These are phyloP conservation scores for Thaumetopoea pityocampa DNA, from an alignment of 1,140 invertebrate genomes.

Conservation along the genomic window DNA sequence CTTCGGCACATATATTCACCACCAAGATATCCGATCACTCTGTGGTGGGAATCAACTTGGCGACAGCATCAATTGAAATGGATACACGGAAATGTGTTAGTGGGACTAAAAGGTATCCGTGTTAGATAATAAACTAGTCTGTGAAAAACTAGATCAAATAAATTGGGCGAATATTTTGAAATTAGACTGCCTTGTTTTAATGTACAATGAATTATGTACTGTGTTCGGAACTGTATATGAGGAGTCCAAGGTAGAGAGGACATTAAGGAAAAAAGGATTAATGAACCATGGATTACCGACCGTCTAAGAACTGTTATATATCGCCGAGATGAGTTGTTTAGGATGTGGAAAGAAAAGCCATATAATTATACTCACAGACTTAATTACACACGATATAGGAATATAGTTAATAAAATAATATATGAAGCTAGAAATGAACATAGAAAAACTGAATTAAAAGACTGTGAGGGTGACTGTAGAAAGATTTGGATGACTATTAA, in stretches of 20 bases:
- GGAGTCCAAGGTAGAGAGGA: slow-evolving; percentile 4
- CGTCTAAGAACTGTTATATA: slow-evolving; percentile 16
- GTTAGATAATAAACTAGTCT: slow-evolving; percentile 7
- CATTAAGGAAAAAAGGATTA: slow-evolving; percentile 11
- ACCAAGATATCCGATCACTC: no score
- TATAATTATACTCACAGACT: slow-evolving; percentile 22
- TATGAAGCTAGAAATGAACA: slow-evolving; percentile 28
- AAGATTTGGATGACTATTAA: slow-evolving; percentile 29
- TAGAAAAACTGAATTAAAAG: slow-evolving; percentile 15
- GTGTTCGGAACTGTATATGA: slow-evolving; percentile 23
- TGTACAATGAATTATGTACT: slow-evolving; percentile 12
- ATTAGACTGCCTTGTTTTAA: slow-evolving; percentile 18
- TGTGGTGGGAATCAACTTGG: no score
- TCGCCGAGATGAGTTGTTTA: slow-evolving; percentile 21
- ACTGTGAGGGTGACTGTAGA: slow-evolving; percentile 27
- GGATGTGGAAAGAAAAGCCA: slow-evolving; percentile 20
- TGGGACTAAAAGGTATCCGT: slow-evolving; percentile 2
- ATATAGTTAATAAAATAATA: slow-evolving; percentile 29
- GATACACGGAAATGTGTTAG: neutral
- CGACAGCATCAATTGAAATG: no score
- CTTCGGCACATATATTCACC: no score
- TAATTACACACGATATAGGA: slow-evolving; percentile 29
- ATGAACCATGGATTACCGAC: slow-evolving; percentile 17
- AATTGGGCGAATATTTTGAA: slow-evolving; percentile 13
- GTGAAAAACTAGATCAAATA: slow-evolving; percentile 13